These are phyloP conservation scores for Conger conger DNA, from an alignment of 2,113 vertebrate genomes.

Conservation along the genomic window DNA sequence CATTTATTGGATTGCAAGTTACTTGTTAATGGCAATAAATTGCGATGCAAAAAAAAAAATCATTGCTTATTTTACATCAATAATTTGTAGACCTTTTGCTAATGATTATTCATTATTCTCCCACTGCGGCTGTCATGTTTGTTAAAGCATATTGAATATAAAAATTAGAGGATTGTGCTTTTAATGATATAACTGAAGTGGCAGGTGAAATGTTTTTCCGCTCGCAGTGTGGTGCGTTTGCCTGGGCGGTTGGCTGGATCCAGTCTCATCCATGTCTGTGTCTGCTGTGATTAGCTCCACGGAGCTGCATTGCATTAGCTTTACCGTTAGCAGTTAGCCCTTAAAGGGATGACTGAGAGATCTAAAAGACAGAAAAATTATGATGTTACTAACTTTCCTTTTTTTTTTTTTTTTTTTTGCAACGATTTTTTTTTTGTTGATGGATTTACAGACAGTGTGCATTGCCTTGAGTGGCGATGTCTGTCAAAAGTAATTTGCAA, in stretches of 20 bases:
- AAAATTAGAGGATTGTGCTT: constrained; percentile 65
- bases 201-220: constrained; percentile 43
- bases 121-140: constrained; percentile 63
- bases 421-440: not conserved
- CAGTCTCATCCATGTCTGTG: constrained; percentile 6
- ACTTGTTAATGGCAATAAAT: constrained; percentile 91
- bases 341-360: not conserved
- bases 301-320: constrained; percentile 11
- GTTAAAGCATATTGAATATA: constrained; percentile 63
- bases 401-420: not conserved
- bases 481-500: constrained; percentile 18
- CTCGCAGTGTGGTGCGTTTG: constrained; percentile 11
- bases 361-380: not conserved
- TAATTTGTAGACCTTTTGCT: constrained; percentile 75
- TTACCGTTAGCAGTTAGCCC: not conserved
- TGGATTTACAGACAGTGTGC: not conserved
- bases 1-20: constrained; percentile 96
- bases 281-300: not conserved
- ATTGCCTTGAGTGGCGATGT: not conserved
- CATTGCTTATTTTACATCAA: constrained; percentile 81
- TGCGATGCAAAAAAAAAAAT: constrained; percentile 79
- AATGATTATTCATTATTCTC: constrained; percentile 71
- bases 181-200: constrained; percentile 52
- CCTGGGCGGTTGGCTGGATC: not conserved
- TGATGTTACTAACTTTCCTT: not conserved